Base-by-base conservation (phyloP, 2,797 vertebrate species). In the Chaunax sp. region DNA sequence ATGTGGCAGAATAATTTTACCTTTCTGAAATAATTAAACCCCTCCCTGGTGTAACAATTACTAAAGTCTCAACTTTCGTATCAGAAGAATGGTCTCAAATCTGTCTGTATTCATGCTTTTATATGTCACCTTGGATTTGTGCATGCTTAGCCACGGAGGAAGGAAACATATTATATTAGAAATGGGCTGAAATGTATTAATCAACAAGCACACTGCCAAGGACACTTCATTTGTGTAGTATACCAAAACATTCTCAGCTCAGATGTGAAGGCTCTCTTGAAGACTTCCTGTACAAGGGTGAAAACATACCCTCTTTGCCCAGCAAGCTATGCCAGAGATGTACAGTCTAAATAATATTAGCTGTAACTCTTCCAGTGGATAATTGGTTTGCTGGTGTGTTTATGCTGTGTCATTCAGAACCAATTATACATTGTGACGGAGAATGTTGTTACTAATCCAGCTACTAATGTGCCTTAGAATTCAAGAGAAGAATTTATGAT, bases 331-430 rank as follows among this genome's bases (percentile, higher is more conserved):
- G 33, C 37, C 38, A 46, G 67, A 66, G 55, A 68, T 77, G 69
- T 77, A 49, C 38, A 37, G 63, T 52, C 53, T 67, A 58, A 81
- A 69, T 89, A 83, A 90, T 82, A 23, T 88, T 80, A 80, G 67
- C 43, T 74, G 35, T 62, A 65, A 73, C 55, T 86, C 28, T 82
- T 77, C 64, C 49, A 58, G 28, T 28, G 45, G 65, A 75, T 86
- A 59, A 73, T 73, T 64, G 61, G 33, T 78, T 72, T 66, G 37
- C 46, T 76, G 47, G 58, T 71, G 57, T 69, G 66, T 56, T 76
- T 51, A 69, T 55, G 38, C 51, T 18, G 43, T 75, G 82, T 64
- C 13, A 62, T 85, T 84, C 35, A 73, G 66, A 80, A 80, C 64
- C 66, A 75, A 50, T 72, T 43, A 62, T 72, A 73, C 47, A 78